Evolutionary conservation across 2,888 invertebrate genomes (phyloP), one percentile per base, ranked within the genome.

Genomic region (Heliconius erato): DNA sequence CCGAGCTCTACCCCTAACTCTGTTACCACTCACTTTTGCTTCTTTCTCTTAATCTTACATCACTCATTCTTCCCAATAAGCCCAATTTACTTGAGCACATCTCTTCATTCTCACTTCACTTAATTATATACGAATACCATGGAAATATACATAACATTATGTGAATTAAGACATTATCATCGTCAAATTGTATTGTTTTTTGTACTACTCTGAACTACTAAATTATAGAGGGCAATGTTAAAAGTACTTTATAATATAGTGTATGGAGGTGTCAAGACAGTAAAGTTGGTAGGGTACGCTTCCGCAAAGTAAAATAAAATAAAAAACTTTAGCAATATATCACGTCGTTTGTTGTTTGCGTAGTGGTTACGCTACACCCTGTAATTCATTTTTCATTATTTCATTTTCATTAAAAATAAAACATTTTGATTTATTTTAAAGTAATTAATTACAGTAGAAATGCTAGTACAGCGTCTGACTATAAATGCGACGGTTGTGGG

Each of bases 271-370:
- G 76, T 76, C 76, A 76, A 14, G 63, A 9, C n/a, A 28, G 26
- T 63, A 59, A 40, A 59, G 59, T 35, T n/a, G n/a, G n/a, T 63
- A 63, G 63, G 76, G 63, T 9, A 35, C 71, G 98, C 97, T 82
- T 98, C 98, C 97, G 93, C 0, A 92, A 95, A 81, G 40, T 35
- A 40, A 82, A 44, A 69, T 80, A 71, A 19, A 44, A 32, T 40
- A 63, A 72, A 35, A 35, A 79, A 72, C 63, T 79, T 79, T 32
- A 1, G 35, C 76, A 35, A 40, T 76, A 76, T 40, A 76, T 76
- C 76, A 76, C 14, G 59, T 63, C 76, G 26, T n/a, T 76, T 76
- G 76, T n/a, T 76, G 59, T 54, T 74, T 59, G 32, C 59, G 63
- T 76, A 63, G 59, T 32, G 59, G 74, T 74, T 35, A 59, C 14